Evolutionary conservation across 2,113 vertebrate genomes (phyloP), one percentile per base, ranked within the genome.

Genomic region (Dendrocopos noguchii): DNA sequence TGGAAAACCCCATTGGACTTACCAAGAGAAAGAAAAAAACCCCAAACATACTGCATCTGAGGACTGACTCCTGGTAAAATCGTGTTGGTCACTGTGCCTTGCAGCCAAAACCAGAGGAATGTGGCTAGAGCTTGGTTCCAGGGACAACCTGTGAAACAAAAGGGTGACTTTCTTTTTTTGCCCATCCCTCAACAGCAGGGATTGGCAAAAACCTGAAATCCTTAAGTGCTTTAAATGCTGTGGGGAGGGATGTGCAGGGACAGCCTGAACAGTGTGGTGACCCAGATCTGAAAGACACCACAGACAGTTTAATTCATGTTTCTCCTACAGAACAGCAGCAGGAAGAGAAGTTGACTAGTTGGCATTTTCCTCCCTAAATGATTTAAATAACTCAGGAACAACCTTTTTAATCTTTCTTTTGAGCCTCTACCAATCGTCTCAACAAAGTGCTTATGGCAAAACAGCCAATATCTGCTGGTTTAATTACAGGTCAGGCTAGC

Each of bases 1-100:
- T 91, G 80, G 72, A 90, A 93, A 93, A 92, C 80, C 88, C 82
- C 55, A 17, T 18, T 76, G 52, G 52, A 81, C 66, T 67, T 77
- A 13, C 13, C 59, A 79, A 64, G 59, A 31, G 33, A 4, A 34
- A 60, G 59, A 79, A 42, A 5, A 79, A 27, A 2, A 50, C 9
- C 46, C 47, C 42, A 50, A 29, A 63, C 9, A 3, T 39, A 18
- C n/a, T 16, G 6, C 33, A 34, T 65, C 52, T 80, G 52, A 61
- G 52, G n/a, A 19, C 61, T 72, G 59, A 85, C 56, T 70, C 20
- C 7, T n/a, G 85, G 74, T 87, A 66, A 87, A 14, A 33, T n/a
- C 19, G 25, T 3, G 4, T 87, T 55, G 66, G 68, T 90, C 68
- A 68, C 46, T n/a, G 65, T 42, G 34, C 4, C 1, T 14, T 59